These are phyloP conservation scores for Agriopis marginaria DNA, from an alignment of 2,888 invertebrate species.

Conservation along the genomic window DNA sequence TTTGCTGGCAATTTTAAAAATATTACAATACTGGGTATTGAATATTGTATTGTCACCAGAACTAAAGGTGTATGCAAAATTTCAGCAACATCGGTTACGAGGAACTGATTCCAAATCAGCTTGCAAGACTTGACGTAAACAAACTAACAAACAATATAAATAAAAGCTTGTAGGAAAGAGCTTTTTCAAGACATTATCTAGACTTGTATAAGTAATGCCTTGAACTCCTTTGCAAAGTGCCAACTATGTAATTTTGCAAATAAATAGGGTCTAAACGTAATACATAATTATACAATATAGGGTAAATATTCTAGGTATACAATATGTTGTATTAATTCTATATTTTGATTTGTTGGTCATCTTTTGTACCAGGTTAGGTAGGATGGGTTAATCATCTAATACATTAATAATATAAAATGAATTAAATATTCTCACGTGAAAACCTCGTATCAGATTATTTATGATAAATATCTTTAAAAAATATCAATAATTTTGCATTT, in stretches of 20 bases:
- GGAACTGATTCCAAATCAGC: too few relatives aligned
- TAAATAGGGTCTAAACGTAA: slow-evolving; percentile 23
- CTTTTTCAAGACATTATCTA: neutral
- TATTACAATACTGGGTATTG: too few relatives aligned
- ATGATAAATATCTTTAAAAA: slow-evolving; percentile 48
- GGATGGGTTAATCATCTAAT: neutral
- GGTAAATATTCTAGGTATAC: neutral
- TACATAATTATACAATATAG: slow-evolving; percentile 13
- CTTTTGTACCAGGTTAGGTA: slow-evolving; percentile 2
- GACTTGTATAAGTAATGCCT: neutral
- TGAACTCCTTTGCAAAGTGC: slow-evolving; percentile 10
- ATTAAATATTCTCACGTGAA: slow-evolving; percentile 45
- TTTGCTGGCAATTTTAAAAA: too few relatives aligned
- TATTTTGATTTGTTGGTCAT: slow-evolving; percentile 10
- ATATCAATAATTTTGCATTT: slow-evolving; percentile 46
- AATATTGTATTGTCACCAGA: too few relatives aligned
- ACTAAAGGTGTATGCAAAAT: too few relatives aligned
- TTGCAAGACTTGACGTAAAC: too few relatives aligned
- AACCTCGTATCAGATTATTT: slow-evolving; percentile 54
- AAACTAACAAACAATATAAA: too few relatives aligned
- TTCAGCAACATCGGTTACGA: too few relatives aligned
- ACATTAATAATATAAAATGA: slow-evolving; percentile 19
- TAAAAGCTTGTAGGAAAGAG: neutral
- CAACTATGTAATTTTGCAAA: slow-evolving; percentile 17
- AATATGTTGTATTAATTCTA: neutral